Conservation (phyloP, 2,113 vertebrate genomes). For the Tenebrosternarchus preto region DNA sequence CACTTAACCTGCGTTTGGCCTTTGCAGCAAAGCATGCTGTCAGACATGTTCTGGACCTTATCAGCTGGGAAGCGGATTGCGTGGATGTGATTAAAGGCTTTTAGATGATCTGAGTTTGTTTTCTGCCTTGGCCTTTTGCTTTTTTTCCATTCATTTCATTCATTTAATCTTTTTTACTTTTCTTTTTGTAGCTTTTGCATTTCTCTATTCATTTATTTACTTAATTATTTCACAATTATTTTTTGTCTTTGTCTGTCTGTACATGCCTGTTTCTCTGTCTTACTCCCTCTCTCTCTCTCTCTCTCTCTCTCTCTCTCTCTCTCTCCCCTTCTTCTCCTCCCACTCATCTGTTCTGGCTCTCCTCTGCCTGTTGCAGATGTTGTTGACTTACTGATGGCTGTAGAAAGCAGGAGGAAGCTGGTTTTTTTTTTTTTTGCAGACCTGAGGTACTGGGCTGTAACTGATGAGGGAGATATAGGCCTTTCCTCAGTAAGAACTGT, state of each 20-base stretch:
- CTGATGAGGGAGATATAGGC: not conserved
- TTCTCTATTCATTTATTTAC: conserved; percentile 24
- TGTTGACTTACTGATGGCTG: conserved; percentile 69
- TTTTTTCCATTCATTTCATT: not conserved
- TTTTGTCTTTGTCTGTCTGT: conserved; percentile 51
- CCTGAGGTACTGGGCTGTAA: conserved; percentile 16
- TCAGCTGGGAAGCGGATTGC: conserved; percentile 30
- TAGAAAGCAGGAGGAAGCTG: conserved; percentile 65
- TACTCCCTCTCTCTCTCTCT: conserved; percentile 57
- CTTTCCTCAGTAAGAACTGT: conserved; percentile 2
- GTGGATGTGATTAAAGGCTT: conserved; percentile 33
- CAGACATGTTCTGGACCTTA: conserved; percentile 36
- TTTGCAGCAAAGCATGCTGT: conserved; percentile 22
- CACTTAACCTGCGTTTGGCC: conserved; percentile 37
- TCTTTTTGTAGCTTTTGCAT: not conserved
- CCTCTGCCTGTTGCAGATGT: conserved; percentile 59
- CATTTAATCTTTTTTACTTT: no score
- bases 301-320: conserved; percentile 57
- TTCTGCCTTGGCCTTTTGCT: conserved; percentile 14
- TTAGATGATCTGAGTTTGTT: conserved; percentile 11
- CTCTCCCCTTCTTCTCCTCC: conserved; percentile 58
- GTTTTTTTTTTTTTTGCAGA: conserved; percentile 26
- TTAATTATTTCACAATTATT: conserved; percentile 33
- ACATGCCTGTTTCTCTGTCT: conserved; percentile 18
- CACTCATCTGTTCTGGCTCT: conserved; percentile 72